Evolutionary conservation across 2,888 invertebrate species (phyloP), one percentile per base, ranked within the genome.

Genomic region (Trachelus iudaicus): DNA sequence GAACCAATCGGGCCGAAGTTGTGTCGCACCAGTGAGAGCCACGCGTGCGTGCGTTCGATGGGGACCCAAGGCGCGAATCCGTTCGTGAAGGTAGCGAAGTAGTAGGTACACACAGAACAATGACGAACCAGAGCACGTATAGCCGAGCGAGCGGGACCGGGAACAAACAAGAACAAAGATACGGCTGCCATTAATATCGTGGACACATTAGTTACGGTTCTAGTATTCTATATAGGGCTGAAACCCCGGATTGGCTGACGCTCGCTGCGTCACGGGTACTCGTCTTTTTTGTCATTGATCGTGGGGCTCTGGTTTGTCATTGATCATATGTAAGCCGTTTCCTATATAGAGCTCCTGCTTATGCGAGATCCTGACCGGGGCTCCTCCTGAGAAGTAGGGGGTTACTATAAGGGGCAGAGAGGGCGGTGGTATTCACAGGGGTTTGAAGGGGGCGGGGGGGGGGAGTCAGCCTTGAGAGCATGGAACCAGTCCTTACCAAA

Each of bases 91-190:
- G 91, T 91, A 91, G 90, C 85, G 87, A 83, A 81, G 81, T 82
- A 90, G 90, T 90, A 91, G 86, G 85, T 90, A 91, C 90, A 91
- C 91, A 91, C 91, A 91, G 91, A 91, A 91, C 91, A 91, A 91
- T 91, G 91, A 91, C 91, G 91, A 91, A 91, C 91, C 91, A 91
- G 91, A 91, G 91, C 91, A 91, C 90, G 88, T 90, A 90, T 91
- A 91, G 91, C 91, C 91, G 90, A 91, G 91, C 90, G 91, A 91
- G 91, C 91, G 91, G 91, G 91, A 91, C 91, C 91, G 91, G 91
- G 91, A 91, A 91, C 91, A 91, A 91, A 91, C 91, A 91, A 91
- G 91, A 91, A 91, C 91, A 91, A 91, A 91, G 91, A 91, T 91
- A 91, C 91, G 91, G 88, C 91, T 91, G 90, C 90, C 90, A 91